Evolutionary conservation across 2,797 vertebrate species (phyloP).

Genomic region (Limosa lapponica): DNA sequence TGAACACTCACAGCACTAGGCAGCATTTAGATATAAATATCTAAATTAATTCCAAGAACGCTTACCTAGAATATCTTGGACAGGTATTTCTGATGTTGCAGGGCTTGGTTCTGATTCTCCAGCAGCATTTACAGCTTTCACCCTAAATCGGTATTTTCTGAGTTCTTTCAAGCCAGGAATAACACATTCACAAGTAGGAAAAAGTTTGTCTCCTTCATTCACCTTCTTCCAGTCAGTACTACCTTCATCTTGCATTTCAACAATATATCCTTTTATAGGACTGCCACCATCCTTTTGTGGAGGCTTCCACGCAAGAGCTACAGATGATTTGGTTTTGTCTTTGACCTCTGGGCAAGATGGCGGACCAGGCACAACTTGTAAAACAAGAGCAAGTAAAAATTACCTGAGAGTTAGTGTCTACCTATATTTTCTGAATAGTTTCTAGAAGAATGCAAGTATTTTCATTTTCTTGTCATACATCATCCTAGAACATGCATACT

Average conservation of each 20-base stretch:
- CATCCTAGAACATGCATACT: neutral
- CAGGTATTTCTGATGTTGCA: conserved; percentile 87
- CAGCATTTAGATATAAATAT: neutral
- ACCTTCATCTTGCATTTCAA: conserved; percentile 96
- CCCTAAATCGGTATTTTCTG: conserved; percentile 92
- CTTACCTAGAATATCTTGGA: conserved; percentile 92
- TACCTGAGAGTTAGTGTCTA: neutral
- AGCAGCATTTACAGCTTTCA: conserved; percentile 95
- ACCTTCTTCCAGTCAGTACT: conserved; percentile 87
- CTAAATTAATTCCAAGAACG: neutral
- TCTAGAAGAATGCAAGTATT: neutral
- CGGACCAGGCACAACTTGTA: conserved; percentile 90
- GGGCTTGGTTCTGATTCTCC: conserved; percentile 97
- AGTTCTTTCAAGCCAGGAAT: conserved; percentile 91
- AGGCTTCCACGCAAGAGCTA: conserved; percentile 90
- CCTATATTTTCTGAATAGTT: neutral
- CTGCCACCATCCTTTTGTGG: conserved; percentile 94
- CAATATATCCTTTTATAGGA: conserved; percentile 96
- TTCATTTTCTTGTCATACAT: neutral
- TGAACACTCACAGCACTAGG: neutral
- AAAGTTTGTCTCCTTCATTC: conserved; percentile 88
- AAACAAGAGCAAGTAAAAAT: conserved; percentile 21
- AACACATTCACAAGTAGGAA: conserved; percentile 90
- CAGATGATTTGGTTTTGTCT: conserved; percentile 93
- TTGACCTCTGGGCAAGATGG: conserved; percentile 91